Percentiles rank a stretch among this genome's conserved stretches.
These are phyloP conservation scores for Ladona fulva DNA, from an alignment of 1,140 invertebrate species.

Conservation along the genomic window DNA sequence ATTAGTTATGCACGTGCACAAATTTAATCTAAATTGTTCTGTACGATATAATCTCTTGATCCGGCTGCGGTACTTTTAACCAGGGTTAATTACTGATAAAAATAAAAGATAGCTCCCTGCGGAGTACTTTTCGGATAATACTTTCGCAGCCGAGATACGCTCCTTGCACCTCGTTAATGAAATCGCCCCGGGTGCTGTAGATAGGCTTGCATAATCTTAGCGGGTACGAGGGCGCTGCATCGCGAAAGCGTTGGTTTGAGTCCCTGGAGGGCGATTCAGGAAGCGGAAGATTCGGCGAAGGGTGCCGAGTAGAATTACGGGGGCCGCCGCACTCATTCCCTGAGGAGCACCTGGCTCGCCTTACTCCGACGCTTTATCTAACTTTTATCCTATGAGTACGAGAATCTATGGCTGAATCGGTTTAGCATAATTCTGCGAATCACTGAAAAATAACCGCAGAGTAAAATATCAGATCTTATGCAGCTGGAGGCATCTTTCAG, in stretches of 20 bases:
- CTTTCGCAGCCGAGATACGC: too few species aligned
- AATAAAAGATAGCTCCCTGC: too few species aligned
- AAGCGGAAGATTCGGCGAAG: neutral
- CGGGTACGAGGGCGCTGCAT: neutral
- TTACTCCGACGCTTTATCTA: neutral
- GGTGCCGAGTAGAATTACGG: neutral
- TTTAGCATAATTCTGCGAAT: neutral
- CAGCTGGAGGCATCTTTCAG: neutral
- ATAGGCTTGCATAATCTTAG: neutral
- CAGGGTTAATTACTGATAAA: too few species aligned
- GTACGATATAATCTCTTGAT: too few species aligned
- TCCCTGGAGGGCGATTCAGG: neutral
- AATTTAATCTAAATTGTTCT: too few species aligned
- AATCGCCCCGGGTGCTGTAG: neutral
- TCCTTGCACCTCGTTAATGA: neutral
- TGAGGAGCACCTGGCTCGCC: neutral
- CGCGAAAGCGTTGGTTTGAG: neutral
- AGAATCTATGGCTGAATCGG: neutral
- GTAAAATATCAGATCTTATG: neutral
- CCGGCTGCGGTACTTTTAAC: too few species aligned
- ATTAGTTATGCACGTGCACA: too few species aligned
- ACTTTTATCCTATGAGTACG: neutral
- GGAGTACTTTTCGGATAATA: too few species aligned
- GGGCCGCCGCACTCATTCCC: neutral
- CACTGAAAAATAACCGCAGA: neutral